A percentile compares a stretch with the other conserved stretches of the same genome.
These are phyloP conservation scores for Drosophila subsilvestris DNA, from an alignment of 2,888 invertebrate genomes.

Conservation along the genomic window DNA sequence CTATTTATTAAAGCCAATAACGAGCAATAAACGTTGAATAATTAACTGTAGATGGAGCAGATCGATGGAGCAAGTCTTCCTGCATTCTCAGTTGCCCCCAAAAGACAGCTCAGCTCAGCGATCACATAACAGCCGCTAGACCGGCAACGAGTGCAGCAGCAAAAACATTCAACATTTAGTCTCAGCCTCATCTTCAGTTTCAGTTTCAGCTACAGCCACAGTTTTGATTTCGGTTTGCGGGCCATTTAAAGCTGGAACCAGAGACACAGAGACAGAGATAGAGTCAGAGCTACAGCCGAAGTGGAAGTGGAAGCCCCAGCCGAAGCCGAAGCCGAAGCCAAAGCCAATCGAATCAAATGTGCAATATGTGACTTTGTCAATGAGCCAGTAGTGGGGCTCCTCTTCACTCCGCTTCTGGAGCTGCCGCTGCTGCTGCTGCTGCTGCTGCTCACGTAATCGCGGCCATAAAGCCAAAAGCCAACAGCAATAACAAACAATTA, in stretches of 20 bases:
- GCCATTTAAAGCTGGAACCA: slow-evolving; percentile 34
- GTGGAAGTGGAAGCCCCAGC: too few species aligned
- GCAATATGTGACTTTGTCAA: slow-evolving; percentile 50
- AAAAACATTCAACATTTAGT: too few species aligned
- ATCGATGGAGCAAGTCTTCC: not conserved
- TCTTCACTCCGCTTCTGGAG: not conserved
- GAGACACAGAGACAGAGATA: too few species aligned
- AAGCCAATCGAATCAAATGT: slow-evolving; percentile 47
- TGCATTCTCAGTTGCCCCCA: not conserved
- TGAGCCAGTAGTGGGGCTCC: slow-evolving; percentile 17
- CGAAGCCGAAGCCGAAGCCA: slow-evolving; percentile 31
- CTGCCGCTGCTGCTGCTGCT: not conserved
- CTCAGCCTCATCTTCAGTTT: not conserved
- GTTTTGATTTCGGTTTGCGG: not conserved
- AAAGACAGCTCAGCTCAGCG: not conserved
- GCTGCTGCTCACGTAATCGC: slow-evolving; percentile 68
- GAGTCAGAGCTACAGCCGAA: too few species aligned
- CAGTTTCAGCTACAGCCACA: not conserved
- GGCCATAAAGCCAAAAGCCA: slow-evolving; percentile 62
- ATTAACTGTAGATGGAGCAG: not conserved
- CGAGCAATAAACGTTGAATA: slow-evolving; percentile 2
- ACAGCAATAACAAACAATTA: slow-evolving; percentile 69
- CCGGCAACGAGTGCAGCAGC: not conserved
- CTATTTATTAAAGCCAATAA: slow-evolving; percentile 39
- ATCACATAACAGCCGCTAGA: not conserved